Evolutionary conservation across 2,888 invertebrate genomes (phyloP).

Genomic region (Drosophila barbarae): DNA sequence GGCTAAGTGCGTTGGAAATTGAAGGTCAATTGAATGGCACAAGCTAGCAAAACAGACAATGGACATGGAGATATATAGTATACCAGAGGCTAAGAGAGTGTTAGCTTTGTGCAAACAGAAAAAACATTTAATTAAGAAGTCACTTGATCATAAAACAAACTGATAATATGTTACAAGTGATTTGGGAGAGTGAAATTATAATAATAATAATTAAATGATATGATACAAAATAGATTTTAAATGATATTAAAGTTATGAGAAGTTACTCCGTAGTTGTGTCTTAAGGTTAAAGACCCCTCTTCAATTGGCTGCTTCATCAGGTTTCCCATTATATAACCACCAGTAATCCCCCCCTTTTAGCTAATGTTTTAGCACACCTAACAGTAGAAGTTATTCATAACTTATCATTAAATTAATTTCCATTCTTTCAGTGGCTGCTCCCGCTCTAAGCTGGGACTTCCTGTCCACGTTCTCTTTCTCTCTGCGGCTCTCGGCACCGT

Average conservation of each 20-base stretch:
- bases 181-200: not conserved
- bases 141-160: not conserved
- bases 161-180: not conserved
- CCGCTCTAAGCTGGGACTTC: conserved; percentile 50
- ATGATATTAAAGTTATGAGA: not conserved
- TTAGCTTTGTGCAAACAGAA: not conserved
- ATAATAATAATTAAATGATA: too few relatives aligned
- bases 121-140: not conserved
- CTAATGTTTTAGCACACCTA: conserved; percentile 17
- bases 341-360: not conserved
- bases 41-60: conserved; percentile 22
- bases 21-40: conserved; percentile 70
- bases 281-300: conserved; percentile 1
- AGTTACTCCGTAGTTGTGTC: not conserved
- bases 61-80: conserved; percentile 1
- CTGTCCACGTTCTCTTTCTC: conserved; percentile 52
- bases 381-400: conserved; percentile 38
- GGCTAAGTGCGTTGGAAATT: conserved; percentile 45
- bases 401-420: conserved; percentile 24
- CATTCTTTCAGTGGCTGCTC: conserved; percentile 31
- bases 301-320: not conserved
- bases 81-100: not conserved
- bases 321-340: conserved; percentile 11
- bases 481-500: conserved; percentile 51
- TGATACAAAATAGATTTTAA: not conserved